Evolutionary conservation across 2,888 invertebrate genomes (phyloP).

Genomic region (Metopia argyrocephala): DNA sequence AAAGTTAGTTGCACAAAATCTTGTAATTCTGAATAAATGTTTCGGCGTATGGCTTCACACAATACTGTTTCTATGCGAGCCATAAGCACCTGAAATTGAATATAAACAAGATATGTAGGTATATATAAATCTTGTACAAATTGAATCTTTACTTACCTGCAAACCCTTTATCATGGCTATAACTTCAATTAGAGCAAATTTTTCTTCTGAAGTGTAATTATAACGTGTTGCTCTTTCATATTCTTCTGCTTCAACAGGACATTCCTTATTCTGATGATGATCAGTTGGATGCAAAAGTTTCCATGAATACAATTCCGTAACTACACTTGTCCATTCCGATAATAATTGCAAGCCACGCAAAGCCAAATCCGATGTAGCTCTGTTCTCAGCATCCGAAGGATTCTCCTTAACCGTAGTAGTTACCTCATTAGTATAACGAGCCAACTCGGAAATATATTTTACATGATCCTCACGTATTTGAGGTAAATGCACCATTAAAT

Average conservation of each 20-base stretch:
- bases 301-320: slow-evolving; percentile 98
- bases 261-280: slow-evolving; percentile 95
- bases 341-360: slow-evolving; percentile 94
- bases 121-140: no score
- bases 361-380: slow-evolving; percentile 93
- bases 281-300: slow-evolving; percentile 98
- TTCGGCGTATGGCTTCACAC: slow-evolving; percentile 91
- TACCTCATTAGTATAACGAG: slow-evolving; percentile 91
- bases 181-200: slow-evolving; percentile 97
- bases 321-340: slow-evolving; percentile 97
- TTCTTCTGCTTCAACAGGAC: slow-evolving; percentile 97
- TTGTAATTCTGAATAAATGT: slow-evolving; percentile 97
- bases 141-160: slow-evolving; percentile 79
- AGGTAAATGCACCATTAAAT: slow-evolving; percentile 95
- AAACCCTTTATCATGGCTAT: slow-evolving; percentile 99
- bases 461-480: slow-evolving; percentile 97
- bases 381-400: slow-evolving; percentile 94
- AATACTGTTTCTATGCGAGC: slow-evolving; percentile 98
- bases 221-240: slow-evolving; percentile 98
- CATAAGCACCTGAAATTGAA: slow-evolving; percentile 88
- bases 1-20: slow-evolving; percentile 95
- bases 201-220: slow-evolving; percentile 98
- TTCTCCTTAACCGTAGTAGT: slow-evolving; percentile 94
- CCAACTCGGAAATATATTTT: slow-evolving; percentile 96
- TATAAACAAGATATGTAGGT: slow-evolving; percentile 76